A percentile compares a stretch with the other conserved stretches of the same genome.
Conservation (phyloP, 2,113 vertebrate genomes). For the Petrocephalus zakoni region DNA sequence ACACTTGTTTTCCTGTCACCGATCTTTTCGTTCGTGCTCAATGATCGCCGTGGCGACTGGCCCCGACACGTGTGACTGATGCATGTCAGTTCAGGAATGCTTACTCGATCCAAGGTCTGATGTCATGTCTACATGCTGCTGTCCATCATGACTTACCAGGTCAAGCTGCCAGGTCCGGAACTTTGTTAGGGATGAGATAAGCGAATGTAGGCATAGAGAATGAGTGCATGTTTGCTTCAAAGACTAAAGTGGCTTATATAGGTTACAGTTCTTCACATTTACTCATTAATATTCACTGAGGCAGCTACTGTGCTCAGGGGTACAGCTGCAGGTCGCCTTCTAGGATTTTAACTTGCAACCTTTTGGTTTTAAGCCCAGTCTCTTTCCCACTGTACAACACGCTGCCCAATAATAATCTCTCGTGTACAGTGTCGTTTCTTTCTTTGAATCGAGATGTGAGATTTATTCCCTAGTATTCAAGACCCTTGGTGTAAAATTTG, state of each 20-base stretch:
- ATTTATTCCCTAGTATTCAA: slow-evolving; percentile 16
- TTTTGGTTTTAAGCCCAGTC: not conserved
- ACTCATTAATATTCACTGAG: slow-evolving; percentile 10
- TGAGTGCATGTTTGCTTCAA: not conserved
- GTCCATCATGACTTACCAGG: not conserved
- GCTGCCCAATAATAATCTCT: slow-evolving; percentile 1
- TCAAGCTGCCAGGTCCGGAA: not conserved
- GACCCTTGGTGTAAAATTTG: slow-evolving; percentile 7
- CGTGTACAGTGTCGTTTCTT: not conserved
- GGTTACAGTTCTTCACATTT: slow-evolving; percentile 1
- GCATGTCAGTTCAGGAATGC: not conserved
- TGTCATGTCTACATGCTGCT: not conserved
- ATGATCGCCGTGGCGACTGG: not conserved
- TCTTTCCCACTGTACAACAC: not conserved
- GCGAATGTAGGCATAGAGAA: not conserved
- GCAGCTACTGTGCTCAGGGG: not conserved
- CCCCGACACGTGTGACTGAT: not conserved
- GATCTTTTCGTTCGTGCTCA: not conserved
- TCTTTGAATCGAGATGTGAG: slow-evolving; percentile 16
- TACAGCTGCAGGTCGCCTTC: not conserved
- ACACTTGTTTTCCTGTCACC: not conserved
- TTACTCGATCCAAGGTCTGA: not conserved
- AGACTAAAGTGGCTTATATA: slow-evolving; percentile 5
- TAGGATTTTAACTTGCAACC: not conserved
- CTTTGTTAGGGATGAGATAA: not conserved